Conservation (phyloP, 92 coral and sea anemone genomes). For the Paragorgia papillata region DNA sequence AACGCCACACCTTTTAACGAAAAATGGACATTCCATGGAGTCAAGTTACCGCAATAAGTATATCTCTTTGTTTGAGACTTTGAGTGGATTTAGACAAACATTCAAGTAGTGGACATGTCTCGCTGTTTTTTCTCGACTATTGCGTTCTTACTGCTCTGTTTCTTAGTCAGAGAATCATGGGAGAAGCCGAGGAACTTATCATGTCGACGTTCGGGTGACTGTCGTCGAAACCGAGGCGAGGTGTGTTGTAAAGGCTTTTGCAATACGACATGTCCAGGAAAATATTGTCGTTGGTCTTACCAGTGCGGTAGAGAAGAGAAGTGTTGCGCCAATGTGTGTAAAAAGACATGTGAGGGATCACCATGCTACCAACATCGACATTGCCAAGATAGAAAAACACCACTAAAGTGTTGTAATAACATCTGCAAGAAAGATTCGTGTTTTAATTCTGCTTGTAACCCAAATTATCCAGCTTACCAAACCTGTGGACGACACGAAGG, state of each 20-base stretch:
- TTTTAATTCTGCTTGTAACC: conserved; percentile 7
- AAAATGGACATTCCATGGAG: too few relatives aligned
- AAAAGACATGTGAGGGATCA: conserved; percentile 14
- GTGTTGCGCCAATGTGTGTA: conserved; percentile 22
- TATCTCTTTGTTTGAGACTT: too few relatives aligned
- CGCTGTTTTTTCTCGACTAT: not conserved
- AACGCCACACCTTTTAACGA: not conserved
- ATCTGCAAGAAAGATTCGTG: conserved; percentile 21
- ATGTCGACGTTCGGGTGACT: not conserved
- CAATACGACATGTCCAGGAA: conserved; percentile 9
- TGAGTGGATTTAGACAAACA: too few relatives aligned
- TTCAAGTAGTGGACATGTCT: not conserved
- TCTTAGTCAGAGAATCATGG: not conserved
- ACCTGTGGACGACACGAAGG: conserved; percentile 8
- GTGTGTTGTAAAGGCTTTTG: conserved; percentile 25
- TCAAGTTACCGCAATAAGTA: too few relatives aligned
- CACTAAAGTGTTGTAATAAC: conserved; percentile 26
- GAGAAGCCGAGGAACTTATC: not conserved
- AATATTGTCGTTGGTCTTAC: conserved; percentile 4
- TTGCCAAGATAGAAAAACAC: not conserved
- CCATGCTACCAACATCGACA: not conserved
- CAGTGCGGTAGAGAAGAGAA: conserved; percentile 20
- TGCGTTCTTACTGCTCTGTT: not conserved
- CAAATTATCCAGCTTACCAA: not conserved
- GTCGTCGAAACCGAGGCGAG: not conserved